Evolutionary conservation across 2,888 invertebrate genomes (phyloP).

Genomic region (Nephrotoma guestfalica): DNA sequence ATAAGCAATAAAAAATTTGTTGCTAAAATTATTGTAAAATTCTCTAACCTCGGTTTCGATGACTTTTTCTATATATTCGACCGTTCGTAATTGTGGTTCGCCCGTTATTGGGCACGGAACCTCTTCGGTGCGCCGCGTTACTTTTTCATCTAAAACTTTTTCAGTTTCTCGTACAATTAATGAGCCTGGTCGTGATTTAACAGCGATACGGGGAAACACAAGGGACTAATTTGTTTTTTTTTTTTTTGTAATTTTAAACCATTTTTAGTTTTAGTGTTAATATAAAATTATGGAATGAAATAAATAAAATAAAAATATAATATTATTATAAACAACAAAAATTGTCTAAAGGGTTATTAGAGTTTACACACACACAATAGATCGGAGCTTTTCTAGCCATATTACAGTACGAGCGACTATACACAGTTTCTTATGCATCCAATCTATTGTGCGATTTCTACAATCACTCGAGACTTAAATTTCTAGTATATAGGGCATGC

Average conservation of each 20-base stretch:
- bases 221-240: background rate
- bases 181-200: constrained; percentile 73
- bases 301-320: constrained; percentile 10
- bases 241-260: background rate
- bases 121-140: constrained; percentile 75
- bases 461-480: background rate
- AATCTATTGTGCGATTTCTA: background rate
- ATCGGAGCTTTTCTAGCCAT: background rate
- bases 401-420: background rate
- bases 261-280: background rate
- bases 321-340: background rate
- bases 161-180: constrained; percentile 78
- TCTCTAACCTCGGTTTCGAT: constrained; percentile 83
- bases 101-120: constrained; percentile 75
- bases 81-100: constrained; percentile 73
- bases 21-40: background rate
- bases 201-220: constrained; percentile 68
- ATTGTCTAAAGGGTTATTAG: background rate
- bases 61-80: constrained; percentile 89
- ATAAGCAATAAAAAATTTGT: background rate
- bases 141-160: constrained; percentile 77
- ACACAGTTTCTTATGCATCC: background rate
- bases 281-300: constrained; percentile 9
- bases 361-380: background rate
- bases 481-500: background rate